phyloP scores from a whole-genome alignment of 2,888 invertebrate species.

The Pseudococcus jackbeardsleyi region DNA sequence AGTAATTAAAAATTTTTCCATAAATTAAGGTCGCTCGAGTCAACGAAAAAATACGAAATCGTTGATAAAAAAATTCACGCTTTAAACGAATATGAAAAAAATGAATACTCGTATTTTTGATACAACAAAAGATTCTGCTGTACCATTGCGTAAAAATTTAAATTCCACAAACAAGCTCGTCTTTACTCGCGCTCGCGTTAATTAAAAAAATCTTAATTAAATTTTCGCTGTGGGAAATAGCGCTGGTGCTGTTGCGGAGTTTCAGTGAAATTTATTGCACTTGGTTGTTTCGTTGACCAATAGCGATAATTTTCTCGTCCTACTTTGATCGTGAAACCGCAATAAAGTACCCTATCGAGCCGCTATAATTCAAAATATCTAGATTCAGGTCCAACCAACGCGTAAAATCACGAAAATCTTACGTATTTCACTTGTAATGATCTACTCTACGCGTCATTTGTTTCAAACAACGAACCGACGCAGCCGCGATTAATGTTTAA shows the following conservation, averaged over 20 bases:
- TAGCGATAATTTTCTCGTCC: not conserved
- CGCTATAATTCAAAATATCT: not conserved
- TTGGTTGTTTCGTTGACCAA: not conserved
- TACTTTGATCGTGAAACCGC: not conserved
- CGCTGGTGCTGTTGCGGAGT: not conserved
- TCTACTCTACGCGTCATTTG: constrained; percentile 16
- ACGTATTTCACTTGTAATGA: not conserved
- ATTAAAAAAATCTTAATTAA: constrained; percentile 16
- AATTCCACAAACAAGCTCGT: not conserved
- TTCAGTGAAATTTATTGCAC: not conserved
- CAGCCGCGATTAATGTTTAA: constrained; percentile 25
- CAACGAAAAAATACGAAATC: not conserved
- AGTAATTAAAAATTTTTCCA: not conserved
- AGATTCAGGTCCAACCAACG: too few species aligned
- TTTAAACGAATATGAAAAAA: not conserved
- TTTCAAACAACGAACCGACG: not conserved
- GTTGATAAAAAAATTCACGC: not conserved
- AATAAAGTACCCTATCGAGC: not conserved
- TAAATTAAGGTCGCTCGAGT: not conserved
- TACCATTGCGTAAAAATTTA: not conserved
- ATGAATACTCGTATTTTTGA: not conserved
- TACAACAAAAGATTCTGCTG: not conserved
- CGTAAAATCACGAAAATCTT: not conserved
- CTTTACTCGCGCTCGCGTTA: not conserved
- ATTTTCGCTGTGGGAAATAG: not conserved